These are phyloP conservation scores for Otolemur crassicaudatus DNA, from an alignment of 2,797 vertebrate genomes.

Conservation along the genomic window DNA sequence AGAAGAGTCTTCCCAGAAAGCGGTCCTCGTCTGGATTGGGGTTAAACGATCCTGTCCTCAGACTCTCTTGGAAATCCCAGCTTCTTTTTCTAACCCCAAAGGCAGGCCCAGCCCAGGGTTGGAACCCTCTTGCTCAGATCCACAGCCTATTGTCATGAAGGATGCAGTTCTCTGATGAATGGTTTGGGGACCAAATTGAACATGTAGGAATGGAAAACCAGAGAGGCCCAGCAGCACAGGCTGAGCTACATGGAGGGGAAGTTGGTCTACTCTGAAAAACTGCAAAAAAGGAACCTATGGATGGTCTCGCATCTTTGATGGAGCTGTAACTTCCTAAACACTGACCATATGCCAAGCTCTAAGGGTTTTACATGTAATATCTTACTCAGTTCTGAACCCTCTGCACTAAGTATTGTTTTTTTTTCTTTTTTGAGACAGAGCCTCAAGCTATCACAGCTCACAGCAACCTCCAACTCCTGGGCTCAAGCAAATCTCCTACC, in stretches of 20 bases:
- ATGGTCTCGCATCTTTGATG: not conserved
- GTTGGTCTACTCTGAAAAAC: not conserved
- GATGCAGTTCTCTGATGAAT: not conserved
- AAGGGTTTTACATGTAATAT: not conserved
- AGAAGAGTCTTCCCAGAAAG: not conserved
- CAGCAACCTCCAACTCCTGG: too few species aligned
- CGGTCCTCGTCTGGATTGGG: not conserved
- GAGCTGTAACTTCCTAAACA: not conserved
- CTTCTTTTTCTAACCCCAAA: not conserved
- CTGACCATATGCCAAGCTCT: not conserved
- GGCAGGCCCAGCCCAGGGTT: accelerated
- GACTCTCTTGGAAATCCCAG: not conserved
- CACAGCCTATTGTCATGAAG: not conserved
- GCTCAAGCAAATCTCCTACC: too few species aligned
- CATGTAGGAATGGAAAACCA: not conserved
- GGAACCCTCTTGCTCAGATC: not conserved
- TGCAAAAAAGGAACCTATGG: not conserved
- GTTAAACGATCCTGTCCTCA: not conserved
- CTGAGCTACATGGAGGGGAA: too few species aligned
- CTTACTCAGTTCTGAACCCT: not conserved
- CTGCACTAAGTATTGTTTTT: not conserved
- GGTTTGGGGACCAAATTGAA: not conserved
- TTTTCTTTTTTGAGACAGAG: too few species aligned
- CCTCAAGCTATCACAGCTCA: too few species aligned
- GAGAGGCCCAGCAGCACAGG: not conserved